Evolutionary conservation across 2,113 vertebrate genomes (phyloP).

Genomic region (Laticauda colubrina): DNA sequence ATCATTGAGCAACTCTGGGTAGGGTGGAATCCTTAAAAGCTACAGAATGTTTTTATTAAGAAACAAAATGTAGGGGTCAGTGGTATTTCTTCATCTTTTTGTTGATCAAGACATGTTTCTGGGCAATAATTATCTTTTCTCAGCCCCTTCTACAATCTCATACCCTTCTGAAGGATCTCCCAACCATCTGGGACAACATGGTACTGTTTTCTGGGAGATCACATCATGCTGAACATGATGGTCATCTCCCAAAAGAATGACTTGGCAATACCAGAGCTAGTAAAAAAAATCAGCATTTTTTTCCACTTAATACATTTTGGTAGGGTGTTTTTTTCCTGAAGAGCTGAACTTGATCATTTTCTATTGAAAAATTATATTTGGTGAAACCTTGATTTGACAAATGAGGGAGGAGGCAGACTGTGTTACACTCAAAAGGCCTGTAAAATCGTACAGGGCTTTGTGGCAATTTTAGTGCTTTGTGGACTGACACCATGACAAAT

Average conservation of each 20-base stretch:
- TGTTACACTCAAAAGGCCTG: background rate
- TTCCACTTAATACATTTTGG: background rate
- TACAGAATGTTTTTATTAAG: background rate
- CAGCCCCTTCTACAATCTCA: too few species aligned
- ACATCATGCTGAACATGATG: background rate
- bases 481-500: background rate
- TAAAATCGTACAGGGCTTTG: background rate
- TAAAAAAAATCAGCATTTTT: background rate
- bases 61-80: background rate
- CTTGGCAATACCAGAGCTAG: background rate
- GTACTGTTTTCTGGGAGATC: too few species aligned
- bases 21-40: background rate
- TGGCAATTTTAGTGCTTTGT: background rate
- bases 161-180: background rate
- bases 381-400: background rate
- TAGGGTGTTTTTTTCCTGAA: background rate
- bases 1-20: background rate
- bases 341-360: background rate
- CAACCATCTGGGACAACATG: background rate
- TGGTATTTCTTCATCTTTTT: background rate
- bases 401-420: background rate
- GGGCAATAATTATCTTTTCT: background rate
- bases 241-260: background rate
- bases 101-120: background rate
- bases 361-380: constrained; percentile 13